Evolutionary conservation across 1,140 invertebrate genomes (phyloP), one percentile per base, ranked within the genome.

Genomic region (Archivesica marissinica): DNA sequence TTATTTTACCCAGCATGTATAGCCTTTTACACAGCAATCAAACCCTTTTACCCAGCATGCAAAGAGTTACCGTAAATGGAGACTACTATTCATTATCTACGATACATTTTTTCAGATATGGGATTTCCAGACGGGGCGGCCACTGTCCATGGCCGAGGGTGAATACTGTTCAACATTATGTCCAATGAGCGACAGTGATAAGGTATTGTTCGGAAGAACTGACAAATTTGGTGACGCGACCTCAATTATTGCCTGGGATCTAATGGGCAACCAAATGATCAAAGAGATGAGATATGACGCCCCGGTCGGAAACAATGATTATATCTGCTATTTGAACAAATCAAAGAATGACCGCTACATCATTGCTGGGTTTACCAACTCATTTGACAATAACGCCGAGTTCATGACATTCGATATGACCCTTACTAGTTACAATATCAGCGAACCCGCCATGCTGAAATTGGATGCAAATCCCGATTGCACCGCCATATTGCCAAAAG

Each of bases 321-420:
- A 91, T 77, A 88, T 94, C 38, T 91, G 89, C 50, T 93, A 89
- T 78, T 52, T 94, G n/a, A 90, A 83, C 59, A 87, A 93, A 28
- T 93, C 92, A 33, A 90, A 92, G 81, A 90, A 93, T 64, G 91
- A 93, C 68, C 77, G 90, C 15, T 94, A 92, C 56, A 92, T 92
- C 33, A 83, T 94, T 0, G 92, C 93, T 52, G 94, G 94, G 28
- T 93, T 93, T 82, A 90, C 87, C 50, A 94, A 93, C 78, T 89
- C 90, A 20, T 92, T 92, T 79, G 93, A 94, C 88, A 91, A 92
- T 74, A 89, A 89, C 72, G 92, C 93, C 3, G 92, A 94, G 76
- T 94, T 92, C 87, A 88, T 94, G 20, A 88, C 93, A 41, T 94
- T 94, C 86, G 94, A 94, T 83, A 91, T 93, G 89, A 92, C 88